Evolutionary conservation across 2,113 vertebrate genomes (phyloP).

Genomic region (Rousettus leschenaultii): DNA sequence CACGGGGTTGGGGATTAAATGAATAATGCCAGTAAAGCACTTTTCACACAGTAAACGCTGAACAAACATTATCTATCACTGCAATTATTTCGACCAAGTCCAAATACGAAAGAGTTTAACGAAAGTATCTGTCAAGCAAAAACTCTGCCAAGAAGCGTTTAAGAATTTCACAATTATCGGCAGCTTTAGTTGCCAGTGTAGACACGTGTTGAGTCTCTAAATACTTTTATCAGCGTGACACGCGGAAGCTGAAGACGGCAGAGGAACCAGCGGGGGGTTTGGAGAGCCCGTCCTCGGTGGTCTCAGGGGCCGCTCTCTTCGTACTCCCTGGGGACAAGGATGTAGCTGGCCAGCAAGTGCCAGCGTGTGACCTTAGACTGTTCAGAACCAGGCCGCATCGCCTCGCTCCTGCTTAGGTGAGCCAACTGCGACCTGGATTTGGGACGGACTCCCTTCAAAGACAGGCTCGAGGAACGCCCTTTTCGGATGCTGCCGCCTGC

Average conservation of each 20-base stretch:
- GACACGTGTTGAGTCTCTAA: not conserved
- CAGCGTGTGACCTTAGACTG: fast-evolving
- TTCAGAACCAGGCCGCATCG: not conserved
- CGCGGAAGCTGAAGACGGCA: not conserved
- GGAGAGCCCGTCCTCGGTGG: not conserved
- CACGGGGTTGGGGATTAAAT: not conserved
- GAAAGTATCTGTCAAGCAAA: not conserved
- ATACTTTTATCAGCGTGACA: not conserved
- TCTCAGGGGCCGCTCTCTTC: not conserved
- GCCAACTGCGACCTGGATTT: not conserved
- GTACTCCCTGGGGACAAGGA: too few species aligned
- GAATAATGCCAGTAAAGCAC: not conserved
- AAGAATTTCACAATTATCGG: not conserved
- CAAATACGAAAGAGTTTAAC: not conserved
- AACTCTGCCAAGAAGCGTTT: not conserved
- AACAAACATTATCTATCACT: not conserved
- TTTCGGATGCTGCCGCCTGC: not conserved
- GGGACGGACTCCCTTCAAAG: not conserved
- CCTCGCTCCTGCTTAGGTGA: not conserved
- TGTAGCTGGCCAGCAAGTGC: not conserved
- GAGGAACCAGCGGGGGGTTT: not conserved
- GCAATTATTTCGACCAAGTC: not conserved
- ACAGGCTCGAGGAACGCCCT: not conserved
- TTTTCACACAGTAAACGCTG: not conserved
- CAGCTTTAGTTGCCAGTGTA: not conserved